Evolutionary conservation across 2,888 invertebrate species (phyloP).

Genomic region (Drosophila tripunctata): DNA sequence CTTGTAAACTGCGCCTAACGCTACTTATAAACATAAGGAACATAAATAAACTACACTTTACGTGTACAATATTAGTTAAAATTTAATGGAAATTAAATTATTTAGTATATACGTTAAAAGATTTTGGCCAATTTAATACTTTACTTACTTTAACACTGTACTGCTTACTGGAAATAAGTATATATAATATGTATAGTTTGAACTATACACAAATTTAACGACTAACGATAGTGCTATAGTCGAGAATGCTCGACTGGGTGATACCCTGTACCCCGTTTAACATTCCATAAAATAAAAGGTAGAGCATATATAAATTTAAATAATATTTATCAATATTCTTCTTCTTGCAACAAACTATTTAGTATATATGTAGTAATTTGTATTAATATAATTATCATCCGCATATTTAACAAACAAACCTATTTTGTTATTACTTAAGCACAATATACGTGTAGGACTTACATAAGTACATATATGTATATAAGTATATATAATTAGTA

Average conservation of each 20-base stretch:
- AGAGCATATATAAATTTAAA: not conserved
- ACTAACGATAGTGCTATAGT: not conserved
- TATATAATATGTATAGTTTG: constrained; percentile 17
- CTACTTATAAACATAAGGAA: constrained; percentile 39
- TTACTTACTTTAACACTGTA: constrained; percentile 35
- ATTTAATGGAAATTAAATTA: constrained; percentile 12
- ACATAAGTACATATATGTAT: too few relatives aligned
- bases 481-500: too few relatives aligned
- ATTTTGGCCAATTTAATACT: constrained; percentile 24
- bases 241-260: constrained; percentile 4
- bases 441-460: constrained; percentile 45
- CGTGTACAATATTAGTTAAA: not conserved
- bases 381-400: constrained; percentile 17
- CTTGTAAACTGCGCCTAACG: constrained; percentile 25
- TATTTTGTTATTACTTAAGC: constrained; percentile 29
- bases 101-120: too few relatives aligned
- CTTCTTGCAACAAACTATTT: constrained; percentile 18
- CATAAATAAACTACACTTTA: constrained; percentile 18
- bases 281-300: not conserved
- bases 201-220: constrained; percentile 30
- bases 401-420: constrained; percentile 38
- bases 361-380: not conserved
- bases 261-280: constrained; percentile 8
- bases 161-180: too few relatives aligned
- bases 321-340: not conserved